A percentile compares a stretch with the other conserved stretches of the same genome.
Conservation (phyloP, 2,888 invertebrate species). For the Crossocerus cetratus region DNA sequence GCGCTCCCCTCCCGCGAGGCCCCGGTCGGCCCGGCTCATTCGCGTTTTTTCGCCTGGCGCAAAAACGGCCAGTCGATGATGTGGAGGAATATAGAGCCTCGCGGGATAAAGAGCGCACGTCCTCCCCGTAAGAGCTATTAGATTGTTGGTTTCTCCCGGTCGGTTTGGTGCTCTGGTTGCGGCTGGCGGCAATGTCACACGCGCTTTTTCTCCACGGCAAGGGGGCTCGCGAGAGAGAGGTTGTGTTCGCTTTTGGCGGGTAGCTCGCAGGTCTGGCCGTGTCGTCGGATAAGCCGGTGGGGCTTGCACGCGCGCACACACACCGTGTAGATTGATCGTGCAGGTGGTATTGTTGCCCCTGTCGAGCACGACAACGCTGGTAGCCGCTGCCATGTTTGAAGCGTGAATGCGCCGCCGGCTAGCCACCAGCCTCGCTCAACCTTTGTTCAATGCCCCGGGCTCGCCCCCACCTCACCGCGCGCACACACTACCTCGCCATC, state of each 20-base stretch:
- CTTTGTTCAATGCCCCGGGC: constrained; percentile 71
- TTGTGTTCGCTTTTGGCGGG: constrained; percentile 10
- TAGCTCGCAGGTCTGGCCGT: constrained; percentile 40
- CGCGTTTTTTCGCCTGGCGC: constrained; percentile 1
- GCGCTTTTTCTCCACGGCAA: background rate
- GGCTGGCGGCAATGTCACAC: no score
- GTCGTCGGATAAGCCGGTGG: constrained; percentile 1
- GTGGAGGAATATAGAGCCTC: constrained; percentile 28
- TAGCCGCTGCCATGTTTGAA: constrained; percentile 87
- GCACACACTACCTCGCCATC: constrained; percentile 14
- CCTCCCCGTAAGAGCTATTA: constrained; percentile 4
- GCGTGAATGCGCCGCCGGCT: constrained; percentile 73
- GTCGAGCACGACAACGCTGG: constrained; percentile 96
- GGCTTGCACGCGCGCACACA: constrained; percentile 62
- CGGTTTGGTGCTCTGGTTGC: no score
- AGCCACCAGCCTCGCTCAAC: constrained; percentile 62
- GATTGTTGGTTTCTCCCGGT: background rate
- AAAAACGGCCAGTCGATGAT: constrained; percentile 16
- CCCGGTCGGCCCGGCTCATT: background rate
- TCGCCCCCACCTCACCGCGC: constrained; percentile 43
- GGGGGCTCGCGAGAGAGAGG: constrained; percentile 6
- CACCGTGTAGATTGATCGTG: constrained; percentile 97
- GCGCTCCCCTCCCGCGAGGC: background rate
- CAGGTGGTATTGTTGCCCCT: constrained; percentile 97
- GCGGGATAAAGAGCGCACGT: constrained; percentile 10